phyloP scores from a whole-genome alignment of 1,140 invertebrate genomes.

The Phocides pigmalion region DNA sequence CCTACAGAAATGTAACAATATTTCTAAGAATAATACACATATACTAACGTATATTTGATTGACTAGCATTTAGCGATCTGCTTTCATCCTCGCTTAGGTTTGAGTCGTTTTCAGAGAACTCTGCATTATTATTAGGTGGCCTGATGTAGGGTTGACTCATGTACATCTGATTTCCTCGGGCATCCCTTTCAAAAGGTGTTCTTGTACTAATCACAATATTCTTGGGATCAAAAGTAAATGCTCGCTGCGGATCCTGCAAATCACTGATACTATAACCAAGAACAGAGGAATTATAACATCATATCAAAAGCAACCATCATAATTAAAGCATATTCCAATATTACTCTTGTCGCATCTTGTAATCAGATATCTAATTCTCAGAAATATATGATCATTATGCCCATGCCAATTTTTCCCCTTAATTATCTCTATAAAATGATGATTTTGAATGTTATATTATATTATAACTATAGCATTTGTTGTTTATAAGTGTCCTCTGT shows the following conservation, averaged over 20 bases:
- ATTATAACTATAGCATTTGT: no score
- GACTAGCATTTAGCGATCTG: constrained; percentile 69
- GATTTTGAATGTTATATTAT: no score
- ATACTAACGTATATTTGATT: constrained; percentile 64
- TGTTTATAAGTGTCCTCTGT: no score
- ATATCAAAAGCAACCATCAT: neutral
- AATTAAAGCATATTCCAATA: no score
- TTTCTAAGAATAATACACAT: constrained; percentile 13
- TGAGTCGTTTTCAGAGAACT: constrained; percentile 70
- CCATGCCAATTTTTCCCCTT: no score
- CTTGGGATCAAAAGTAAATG: constrained; percentile 64
- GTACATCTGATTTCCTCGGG: constrained; percentile 50
- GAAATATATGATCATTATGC: no score
- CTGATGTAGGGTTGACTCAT: constrained; percentile 65
- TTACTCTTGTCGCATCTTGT: no score
- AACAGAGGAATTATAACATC: neutral
- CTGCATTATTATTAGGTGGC: constrained; percentile 50
- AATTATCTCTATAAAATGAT: no score
- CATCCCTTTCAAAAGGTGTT: constrained; percentile 46
- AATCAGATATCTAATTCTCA: no score
- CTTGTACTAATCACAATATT: constrained; percentile 60
- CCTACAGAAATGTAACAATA: no score
- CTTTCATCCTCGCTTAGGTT: constrained; percentile 71
- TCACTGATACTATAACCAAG: constrained; percentile 1
- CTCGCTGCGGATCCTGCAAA: constrained; percentile 55